phyloP scores from a whole-genome alignment of 2,113 vertebrate species.

The Orientallactaga bullata region DNA sequence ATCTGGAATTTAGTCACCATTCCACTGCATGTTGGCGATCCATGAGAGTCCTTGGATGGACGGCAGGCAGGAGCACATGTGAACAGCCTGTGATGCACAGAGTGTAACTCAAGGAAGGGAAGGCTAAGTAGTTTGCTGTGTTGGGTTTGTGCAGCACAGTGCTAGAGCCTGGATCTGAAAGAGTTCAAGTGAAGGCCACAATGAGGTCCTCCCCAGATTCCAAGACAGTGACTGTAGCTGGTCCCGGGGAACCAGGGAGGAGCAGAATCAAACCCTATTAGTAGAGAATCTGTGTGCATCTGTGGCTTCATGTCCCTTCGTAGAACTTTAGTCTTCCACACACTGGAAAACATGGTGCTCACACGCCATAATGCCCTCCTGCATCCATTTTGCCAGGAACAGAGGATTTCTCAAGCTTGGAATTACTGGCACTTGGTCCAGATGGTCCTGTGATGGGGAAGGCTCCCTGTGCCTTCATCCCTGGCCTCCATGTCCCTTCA shows the following conservation, averaged over 20 bases:
- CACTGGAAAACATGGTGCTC: background rate
- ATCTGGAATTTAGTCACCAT: background rate
- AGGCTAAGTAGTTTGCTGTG: background rate
- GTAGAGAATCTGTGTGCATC: background rate
- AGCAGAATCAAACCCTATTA: fast-evolving
- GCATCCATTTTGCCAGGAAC: background rate
- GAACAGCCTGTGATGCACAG: background rate
- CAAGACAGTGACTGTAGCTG: background rate
- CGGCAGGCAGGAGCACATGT: background rate
- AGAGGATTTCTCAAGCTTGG: background rate
- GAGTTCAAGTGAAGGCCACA: background rate
- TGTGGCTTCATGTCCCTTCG: background rate
- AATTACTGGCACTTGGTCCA: background rate
- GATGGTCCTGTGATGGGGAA: background rate
- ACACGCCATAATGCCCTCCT: background rate
- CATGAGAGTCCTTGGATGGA: background rate
- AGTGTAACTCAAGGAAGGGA: background rate
- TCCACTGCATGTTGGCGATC: background rate
- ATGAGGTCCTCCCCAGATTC: background rate
- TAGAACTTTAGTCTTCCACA: too few relatives aligned
- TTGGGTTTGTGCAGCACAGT: background rate
- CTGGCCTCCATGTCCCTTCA: background rate
- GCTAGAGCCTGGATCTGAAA: constrained; percentile 34
- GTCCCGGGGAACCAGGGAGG: background rate
- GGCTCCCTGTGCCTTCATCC: background rate